phyloP scores from a whole-genome alignment of 1,140 invertebrate genomes.

The Ceratina australensis region DNA sequence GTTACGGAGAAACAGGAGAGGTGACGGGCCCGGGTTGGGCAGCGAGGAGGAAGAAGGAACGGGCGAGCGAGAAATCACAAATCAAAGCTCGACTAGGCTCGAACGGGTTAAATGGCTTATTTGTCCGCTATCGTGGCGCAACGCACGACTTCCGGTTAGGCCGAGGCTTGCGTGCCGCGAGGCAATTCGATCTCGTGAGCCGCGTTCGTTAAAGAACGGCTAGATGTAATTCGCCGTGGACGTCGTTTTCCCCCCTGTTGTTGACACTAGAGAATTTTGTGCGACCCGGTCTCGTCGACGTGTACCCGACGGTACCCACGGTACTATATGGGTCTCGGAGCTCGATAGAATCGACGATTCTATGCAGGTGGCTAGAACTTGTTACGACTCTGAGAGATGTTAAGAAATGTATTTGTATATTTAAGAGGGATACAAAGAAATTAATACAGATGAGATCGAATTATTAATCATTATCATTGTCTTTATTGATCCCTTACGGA shows the following conservation, averaged over 20 bases:
- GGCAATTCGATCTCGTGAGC: constrained; percentile 37
- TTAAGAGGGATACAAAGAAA: too few species aligned
- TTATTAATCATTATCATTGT: too few species aligned
- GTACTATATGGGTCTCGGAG: background rate
- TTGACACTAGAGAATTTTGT: constrained; percentile 30
- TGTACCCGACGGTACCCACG: background rate
- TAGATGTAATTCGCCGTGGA: constrained; percentile 37
- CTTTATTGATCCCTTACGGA: too few species aligned
- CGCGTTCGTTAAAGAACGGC: constrained; percentile 29
- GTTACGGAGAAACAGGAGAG: background rate
- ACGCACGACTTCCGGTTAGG: constrained; percentile 38
- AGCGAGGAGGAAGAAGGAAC: constrained; percentile 2
- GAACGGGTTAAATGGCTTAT: constrained; percentile 49
- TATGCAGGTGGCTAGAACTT: constrained; percentile 3
- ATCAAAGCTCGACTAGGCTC: constrained; percentile 8
- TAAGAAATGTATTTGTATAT: too few species aligned
- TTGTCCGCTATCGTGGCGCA: constrained; percentile 42
- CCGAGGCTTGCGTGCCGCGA: constrained; percentile 40
- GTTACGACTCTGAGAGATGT: background rate
- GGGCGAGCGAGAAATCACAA: background rate
- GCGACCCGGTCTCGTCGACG: constrained; percentile 11
- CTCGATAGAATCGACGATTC: background rate
- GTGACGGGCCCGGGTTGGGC: too few species aligned
- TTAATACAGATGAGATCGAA: too few species aligned
- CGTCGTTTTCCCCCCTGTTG: constrained; percentile 23